Evolutionary conservation across 2,113 vertebrate genomes (phyloP), one percentile per base, ranked within the genome.

Genomic region (Reinhardtius hippoglossoides): DNA sequence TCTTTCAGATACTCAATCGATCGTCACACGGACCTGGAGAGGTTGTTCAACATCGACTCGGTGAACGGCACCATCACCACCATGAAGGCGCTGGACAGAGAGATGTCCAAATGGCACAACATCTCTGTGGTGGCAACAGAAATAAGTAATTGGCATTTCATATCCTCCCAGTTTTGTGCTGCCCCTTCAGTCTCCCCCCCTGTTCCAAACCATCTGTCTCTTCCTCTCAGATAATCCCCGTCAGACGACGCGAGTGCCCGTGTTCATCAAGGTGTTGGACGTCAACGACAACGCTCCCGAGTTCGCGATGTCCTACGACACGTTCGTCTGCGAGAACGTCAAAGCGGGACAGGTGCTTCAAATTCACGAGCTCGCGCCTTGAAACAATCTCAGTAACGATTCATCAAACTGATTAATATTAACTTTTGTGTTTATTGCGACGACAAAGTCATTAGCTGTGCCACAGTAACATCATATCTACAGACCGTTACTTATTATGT

Each of bases 321-420:
- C 97, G 0, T 98, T 98, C 84, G 97, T 99, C 26, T 99, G 98
- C 89, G 98, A 99, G 94, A 99, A 98, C 68, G 97, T 97, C 74
- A 97, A 96, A 94, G 94, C 96, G 2, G 97, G 97, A 82, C 97
- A 99, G 97, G 98, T 99, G 40, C 4, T 21, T 69, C 0, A 26
- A 60, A 40, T 10, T 4, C 9, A 2, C 10, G 4, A 27, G 21
- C 5, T 27, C 24, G 2, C 6, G 0, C 16, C 16, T 7, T 23
- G 5, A 35, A 27, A 68, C 18, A 14, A 14, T 31, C 31, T 31
- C 31, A 7, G 6, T 31, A 0, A 31, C 6, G 31, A 31, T 8
- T 31, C 1, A 5, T 15, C 21, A 5, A 24, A 26, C 2, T 14
- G 52, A 21, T 54, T 9, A 54, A n/a, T 54, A 21, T 54, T 21